phyloP scores from a whole-genome alignment of 2,888 invertebrate species.

The Mythimna loreyi region DNA sequence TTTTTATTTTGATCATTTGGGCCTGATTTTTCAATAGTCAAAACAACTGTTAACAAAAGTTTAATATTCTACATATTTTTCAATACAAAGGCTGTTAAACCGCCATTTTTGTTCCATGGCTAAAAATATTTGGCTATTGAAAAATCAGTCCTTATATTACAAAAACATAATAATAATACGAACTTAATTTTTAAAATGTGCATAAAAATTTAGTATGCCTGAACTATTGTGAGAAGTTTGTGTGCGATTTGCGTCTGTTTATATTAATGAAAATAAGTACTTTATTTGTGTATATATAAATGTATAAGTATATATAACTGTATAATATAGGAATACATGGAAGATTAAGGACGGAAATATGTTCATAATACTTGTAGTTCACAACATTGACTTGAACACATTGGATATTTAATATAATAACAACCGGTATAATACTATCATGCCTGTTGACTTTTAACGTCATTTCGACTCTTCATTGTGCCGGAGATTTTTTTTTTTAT shows the following conservation, averaged over 20 bases:
- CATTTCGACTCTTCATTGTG: too few species aligned
- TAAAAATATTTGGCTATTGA: too few species aligned
- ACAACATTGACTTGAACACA: conserved; percentile 33
- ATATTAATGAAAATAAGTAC: not conserved
- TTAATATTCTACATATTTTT: too few species aligned
- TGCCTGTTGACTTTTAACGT: not conserved
- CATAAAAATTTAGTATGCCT: not conserved
- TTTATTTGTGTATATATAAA: not conserved
- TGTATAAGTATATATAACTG: conserved; percentile 8
- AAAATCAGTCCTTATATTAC: too few species aligned
- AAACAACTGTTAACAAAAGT: too few species aligned
- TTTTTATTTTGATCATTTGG: not conserved
- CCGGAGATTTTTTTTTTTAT: too few species aligned
- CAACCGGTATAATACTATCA: conserved; percentile 46
- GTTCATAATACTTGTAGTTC: conserved; percentile 48
- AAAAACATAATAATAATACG: too few species aligned
- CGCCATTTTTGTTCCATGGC: too few species aligned
- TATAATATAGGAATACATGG: conserved; percentile 18
- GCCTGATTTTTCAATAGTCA: too few species aligned
- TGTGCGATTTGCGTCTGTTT: not conserved
- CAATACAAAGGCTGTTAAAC: too few species aligned
- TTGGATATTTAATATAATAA: conserved; percentile 18
- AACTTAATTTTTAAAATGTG: not conserved
- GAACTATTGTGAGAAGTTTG: too few species aligned
- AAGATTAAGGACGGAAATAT: conserved; percentile 44